phyloP scores from a whole-genome alignment of 1,140 invertebrate genomes.

The Ostrea edulis region DNA sequence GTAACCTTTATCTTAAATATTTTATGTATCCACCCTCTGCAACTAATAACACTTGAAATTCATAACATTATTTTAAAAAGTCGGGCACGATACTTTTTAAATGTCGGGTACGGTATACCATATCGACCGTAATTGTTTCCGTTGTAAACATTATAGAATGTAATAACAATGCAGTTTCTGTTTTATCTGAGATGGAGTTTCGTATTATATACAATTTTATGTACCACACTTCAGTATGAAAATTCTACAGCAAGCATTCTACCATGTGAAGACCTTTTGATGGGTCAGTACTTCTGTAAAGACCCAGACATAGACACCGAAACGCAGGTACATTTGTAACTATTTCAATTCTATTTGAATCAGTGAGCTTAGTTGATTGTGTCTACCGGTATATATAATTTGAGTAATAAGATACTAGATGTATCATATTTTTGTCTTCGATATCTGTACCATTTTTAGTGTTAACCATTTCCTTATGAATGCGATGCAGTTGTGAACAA shows the following conservation, averaged over 20 bases:
- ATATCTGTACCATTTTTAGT: too few species aligned
- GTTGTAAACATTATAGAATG: not conserved
- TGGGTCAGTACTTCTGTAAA: slow-evolving; percentile 85
- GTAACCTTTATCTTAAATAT: too few species aligned
- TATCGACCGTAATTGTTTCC: not conserved
- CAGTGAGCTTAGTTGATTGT: too few species aligned
- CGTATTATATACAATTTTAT: not conserved
- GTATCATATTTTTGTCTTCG: too few species aligned
- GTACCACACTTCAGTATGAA: not conserved
- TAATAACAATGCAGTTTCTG: not conserved
- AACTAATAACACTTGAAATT: too few species aligned
- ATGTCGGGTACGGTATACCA: slow-evolving; percentile 8
- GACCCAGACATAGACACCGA: slow-evolving; percentile 93
- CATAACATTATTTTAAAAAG: too few species aligned
- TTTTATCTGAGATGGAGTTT: not conserved
- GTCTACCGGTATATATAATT: too few species aligned
- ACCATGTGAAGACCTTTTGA: slow-evolving; percentile 61
- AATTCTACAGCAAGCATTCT: not conserved
- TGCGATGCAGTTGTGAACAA: too few species aligned
- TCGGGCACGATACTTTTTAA: not conserved
- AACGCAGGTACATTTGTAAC: slow-evolving; percentile 84
- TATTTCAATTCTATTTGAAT: not conserved
- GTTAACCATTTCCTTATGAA: too few species aligned
- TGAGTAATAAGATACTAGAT: too few species aligned
- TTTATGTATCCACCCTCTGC: too few species aligned